phyloP scores from a whole-genome alignment of 2,797 vertebrate species.

The Lagorchestes hirsutus region DNA sequence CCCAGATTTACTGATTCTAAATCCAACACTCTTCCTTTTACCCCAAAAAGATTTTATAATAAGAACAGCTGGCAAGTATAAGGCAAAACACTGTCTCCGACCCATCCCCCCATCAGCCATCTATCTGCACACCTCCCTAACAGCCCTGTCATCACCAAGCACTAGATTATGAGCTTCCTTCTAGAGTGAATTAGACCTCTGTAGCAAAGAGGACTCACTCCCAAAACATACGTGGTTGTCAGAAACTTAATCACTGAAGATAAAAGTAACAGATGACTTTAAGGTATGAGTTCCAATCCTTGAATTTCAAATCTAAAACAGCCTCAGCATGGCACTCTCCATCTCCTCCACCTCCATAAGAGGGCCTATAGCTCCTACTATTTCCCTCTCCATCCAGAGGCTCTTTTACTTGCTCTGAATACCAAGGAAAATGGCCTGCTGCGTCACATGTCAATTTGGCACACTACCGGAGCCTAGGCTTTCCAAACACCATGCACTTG shows the following conservation, averaged over 20 bases:
- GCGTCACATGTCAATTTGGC: background rate
- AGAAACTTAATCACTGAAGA: background rate
- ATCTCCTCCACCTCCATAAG: background rate
- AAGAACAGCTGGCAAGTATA: too few species aligned
- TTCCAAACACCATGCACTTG: too few species aligned
- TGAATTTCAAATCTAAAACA: background rate
- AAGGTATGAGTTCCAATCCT: background rate
- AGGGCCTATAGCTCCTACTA: background rate
- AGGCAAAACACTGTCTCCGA: background rate
- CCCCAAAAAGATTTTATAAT: background rate
- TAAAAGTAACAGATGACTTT: background rate
- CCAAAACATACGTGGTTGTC: background rate
- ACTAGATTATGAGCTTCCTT: background rate
- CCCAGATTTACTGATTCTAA: background rate
- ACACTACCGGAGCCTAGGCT: too few species aligned
- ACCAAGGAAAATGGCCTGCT: background rate
- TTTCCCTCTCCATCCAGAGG: background rate
- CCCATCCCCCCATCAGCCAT: background rate
- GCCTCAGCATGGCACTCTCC: background rate
- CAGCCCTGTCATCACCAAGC: background rate
- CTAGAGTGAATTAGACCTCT: background rate
- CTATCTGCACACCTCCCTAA: background rate
- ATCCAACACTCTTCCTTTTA: background rate
- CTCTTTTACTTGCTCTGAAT: background rate
- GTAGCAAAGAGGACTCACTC: background rate